Base-by-base conservation (phyloP, 2,113 vertebrate genomes). In the Nansenia antarctica region DNA sequence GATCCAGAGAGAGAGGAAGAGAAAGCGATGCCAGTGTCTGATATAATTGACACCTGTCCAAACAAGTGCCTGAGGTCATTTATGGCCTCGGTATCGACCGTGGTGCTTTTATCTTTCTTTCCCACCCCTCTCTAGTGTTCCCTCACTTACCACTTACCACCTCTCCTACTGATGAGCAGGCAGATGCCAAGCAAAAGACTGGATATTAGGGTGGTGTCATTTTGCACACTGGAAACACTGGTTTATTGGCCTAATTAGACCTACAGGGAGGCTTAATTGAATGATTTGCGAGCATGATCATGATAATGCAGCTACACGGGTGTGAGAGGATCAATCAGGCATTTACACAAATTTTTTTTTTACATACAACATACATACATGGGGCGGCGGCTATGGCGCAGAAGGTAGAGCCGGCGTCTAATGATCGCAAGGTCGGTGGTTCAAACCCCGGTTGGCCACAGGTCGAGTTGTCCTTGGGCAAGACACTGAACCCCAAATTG, bases 161-260 rank as follows among this genome's bases (percentile, higher is more conserved):
- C 66, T 72, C 79, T 24, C 34, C 64, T 49, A 69, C 65, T 4
- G 62, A 65, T 24, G 35, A 75, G 70, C 2, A 34, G 32, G 22
- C 49, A 15, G 55, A 66, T 18, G 4, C 34, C 62, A 67, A 39
- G 74, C 35, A 66, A 34, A 73, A 72, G 73, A 63, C 64, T 65
- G 29, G 63, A 67, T 61, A 65, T 62, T 31, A 60, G 62, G 26
- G 77, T 64, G 26, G 77, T 64, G 45, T n/a, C n/a, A 22, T 49
- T 49, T 49, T n/a, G 18, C 60, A 66, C 65, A 69, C 47, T 58
- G 31, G 65, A 45, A 37, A 52, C 66, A 81, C 63, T 57, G 39
- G 57, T 65, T 85, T 80, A 88, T 82, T 79, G 81, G 54, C 70
- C 53, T 87, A 86, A 88, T 87, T 85, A 85, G 72, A 72, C 67